Percentiles rank a stretch among this genome's conserved stretches.
phyloP scores from a whole-genome alignment of 2,888 invertebrate species.

The Drosophila demipolita region DNA sequence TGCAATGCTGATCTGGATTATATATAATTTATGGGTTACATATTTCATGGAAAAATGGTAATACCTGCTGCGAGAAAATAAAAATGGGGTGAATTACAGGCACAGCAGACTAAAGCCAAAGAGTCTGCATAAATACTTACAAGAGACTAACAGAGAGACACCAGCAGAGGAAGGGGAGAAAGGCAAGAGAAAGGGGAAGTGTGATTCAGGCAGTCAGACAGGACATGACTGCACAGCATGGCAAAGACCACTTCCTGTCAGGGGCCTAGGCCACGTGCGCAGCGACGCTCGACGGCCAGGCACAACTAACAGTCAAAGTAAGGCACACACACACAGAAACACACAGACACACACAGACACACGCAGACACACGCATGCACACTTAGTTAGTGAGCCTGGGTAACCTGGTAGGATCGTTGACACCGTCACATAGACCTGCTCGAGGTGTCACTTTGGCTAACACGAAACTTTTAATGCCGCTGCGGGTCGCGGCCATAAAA shows the following conservation, averaged over 20 bases:
- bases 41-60: neutral
- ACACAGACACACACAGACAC: constrained; percentile 14
- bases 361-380: constrained; percentile 12
- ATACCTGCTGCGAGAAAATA: neutral
- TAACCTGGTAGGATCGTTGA: constrained; percentile 19
- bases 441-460: constrained; percentile 73
- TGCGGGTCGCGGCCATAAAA: constrained; percentile 77
- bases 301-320: constrained; percentile 53
- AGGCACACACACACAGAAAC: constrained; percentile 14
- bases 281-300: constrained; percentile 28
- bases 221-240: constrained; percentile 67
- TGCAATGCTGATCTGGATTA: constrained; percentile 4
- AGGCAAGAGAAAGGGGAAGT: neutral
- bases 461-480: constrained; percentile 76
- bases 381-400: constrained; percentile 11
- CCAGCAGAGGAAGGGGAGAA: neutral
- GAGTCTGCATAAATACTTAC: constrained; percentile 52
- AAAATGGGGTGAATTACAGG: constrained; percentile 27
- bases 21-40: constrained; percentile 1
- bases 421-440: constrained; percentile 39
- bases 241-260: constrained; percentile 77
- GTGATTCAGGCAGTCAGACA: constrained; percentile 34
- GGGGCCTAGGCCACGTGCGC: constrained; percentile 64
- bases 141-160: constrained; percentile 3
- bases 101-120: constrained; percentile 34